Base-by-base conservation (phyloP, 2,888 invertebrate genomes). In the Lasioglossum malachurum region DNA sequence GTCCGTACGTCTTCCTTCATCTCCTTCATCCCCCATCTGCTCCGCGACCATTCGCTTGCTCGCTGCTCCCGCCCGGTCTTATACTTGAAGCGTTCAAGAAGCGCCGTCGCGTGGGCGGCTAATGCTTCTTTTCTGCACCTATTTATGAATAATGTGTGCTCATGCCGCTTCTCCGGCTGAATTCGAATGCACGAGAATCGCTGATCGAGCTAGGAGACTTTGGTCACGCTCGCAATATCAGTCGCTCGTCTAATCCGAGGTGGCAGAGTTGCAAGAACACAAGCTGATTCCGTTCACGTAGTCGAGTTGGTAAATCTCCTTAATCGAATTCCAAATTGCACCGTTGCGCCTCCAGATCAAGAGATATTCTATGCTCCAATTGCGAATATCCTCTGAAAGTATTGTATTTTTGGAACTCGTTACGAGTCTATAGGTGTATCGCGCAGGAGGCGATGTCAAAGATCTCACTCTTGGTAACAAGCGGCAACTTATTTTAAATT, bases 111-210 rank as follows among this genome's bases (percentile, higher is more conserved):
- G 83, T 87, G 83, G 87, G 83, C 75, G 75, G 46, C 31, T 27
- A 53, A 57, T 75, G 75, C 19, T 75, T 84, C 84, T 75, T 77
- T 77, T 81, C 75, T 76, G 71, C n/a, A 69, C 78, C 76, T 83
- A 83, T 86, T 74, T 78, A 75, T 73, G 88, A 83, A 80, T 75
- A 69, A 88, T 78, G n/a, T n/a, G n/a, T n/a, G 49, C 49, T 74
- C n/a, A 35, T 79, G 41, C 69, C 77, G 69, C 71, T 35, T 12
- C 67, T 16, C 31, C 49, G 46, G 46, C 31, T 38, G 74, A 53
- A 49, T 27, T 38, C 19, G 35, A n/a, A 23, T 46, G 82, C 57
- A 41, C 4, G 38, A 38, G 4, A n/a, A 64, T 38, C 69, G 23
- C 38, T 10, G 8, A 38, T 78, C 72, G 14, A 44, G 8, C n/a